Evolutionary conservation across 2,797 vertebrate genomes (phyloP).

Genomic region (Orientallactaga sibirica): DNA sequence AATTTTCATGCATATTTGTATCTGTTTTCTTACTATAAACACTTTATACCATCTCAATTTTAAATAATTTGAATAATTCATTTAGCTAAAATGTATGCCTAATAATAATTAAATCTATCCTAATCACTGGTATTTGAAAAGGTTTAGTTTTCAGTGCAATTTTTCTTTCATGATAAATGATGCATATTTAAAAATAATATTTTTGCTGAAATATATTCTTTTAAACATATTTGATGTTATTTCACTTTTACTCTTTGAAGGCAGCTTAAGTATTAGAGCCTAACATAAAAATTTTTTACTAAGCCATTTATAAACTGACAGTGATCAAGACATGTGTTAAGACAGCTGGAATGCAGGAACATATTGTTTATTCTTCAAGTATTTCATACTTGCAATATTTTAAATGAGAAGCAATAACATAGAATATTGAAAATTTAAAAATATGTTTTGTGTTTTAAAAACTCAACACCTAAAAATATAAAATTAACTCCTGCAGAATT

Average conservation of each 20-base stretch:
- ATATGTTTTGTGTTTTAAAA: constrained; percentile 67
- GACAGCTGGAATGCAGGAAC: background rate
- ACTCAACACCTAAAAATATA: constrained; percentile 58
- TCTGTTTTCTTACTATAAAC: constrained; percentile 41
- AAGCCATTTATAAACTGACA: constrained; percentile 43
- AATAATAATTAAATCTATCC: constrained; percentile 2
- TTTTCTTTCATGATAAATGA: constrained; percentile 50
- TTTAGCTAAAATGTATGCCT: constrained; percentile 21
- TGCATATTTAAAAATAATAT: constrained; percentile 21
- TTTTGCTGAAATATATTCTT: constrained; percentile 45
- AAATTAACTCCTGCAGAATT: constrained; percentile 55
- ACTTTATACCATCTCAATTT: background rate
- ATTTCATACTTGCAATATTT: constrained; percentile 1
- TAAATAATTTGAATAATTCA: constrained; percentile 13
- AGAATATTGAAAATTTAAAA: constrained; percentile 60
- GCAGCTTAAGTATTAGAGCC: background rate
- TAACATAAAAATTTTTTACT: constrained; percentile 35
- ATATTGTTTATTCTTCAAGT: constrained; percentile 39
- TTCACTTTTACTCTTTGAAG: background rate
- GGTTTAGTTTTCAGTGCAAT: background rate
- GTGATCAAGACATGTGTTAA: background rate
- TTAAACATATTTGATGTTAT: background rate
- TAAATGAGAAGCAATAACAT: constrained; percentile 58
- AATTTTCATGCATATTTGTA: background rate
- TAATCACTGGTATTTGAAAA: background rate